phyloP scores from a whole-genome alignment of 2,113 vertebrate genomes.

The Seriola quinqueradiata region DNA sequence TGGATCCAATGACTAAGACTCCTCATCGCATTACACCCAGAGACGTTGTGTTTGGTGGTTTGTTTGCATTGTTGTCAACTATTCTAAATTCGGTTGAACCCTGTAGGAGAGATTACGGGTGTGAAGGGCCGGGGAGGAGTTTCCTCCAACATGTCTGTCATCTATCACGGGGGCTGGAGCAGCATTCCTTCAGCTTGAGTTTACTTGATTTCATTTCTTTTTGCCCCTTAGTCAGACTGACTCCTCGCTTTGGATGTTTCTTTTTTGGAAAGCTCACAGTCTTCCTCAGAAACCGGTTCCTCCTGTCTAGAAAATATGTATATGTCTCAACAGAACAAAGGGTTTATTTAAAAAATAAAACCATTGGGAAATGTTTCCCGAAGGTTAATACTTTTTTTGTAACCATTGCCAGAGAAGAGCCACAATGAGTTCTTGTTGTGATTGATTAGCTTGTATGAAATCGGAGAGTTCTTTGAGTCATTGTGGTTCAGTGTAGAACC shows the following conservation, averaged over 20 bases:
- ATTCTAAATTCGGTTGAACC: background rate
- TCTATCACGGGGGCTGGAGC: slow-evolving; percentile 45
- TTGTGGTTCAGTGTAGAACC: background rate
- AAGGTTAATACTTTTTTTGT: too few relatives aligned
- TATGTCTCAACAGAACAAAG: background rate
- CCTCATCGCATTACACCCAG: background rate
- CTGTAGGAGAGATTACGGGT: slow-evolving; percentile 31
- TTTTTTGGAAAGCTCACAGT: background rate
- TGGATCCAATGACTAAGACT: background rate
- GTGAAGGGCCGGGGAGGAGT: slow-evolving; percentile 23
- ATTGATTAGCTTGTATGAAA: background rate
- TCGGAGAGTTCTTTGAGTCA: background rate
- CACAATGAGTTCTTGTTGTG: background rate
- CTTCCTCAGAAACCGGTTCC: background rate
- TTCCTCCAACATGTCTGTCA: slow-evolving; percentile 39
- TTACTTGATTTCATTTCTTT: slow-evolving; percentile 44
- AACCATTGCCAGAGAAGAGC: background rate
- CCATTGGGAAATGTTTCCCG: background rate
- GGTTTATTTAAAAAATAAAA: background rate
- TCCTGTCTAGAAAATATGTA: background rate
- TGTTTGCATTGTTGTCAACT: slow-evolving; percentile 21
- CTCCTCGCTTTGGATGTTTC: background rate
- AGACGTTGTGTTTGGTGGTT: background rate
- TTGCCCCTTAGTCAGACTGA: slow-evolving; percentile 18
- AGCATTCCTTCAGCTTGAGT: slow-evolving; percentile 55